phyloP scores from a whole-genome alignment of 1,140 invertebrate genomes.

The Drosophila nebulosa region DNA sequence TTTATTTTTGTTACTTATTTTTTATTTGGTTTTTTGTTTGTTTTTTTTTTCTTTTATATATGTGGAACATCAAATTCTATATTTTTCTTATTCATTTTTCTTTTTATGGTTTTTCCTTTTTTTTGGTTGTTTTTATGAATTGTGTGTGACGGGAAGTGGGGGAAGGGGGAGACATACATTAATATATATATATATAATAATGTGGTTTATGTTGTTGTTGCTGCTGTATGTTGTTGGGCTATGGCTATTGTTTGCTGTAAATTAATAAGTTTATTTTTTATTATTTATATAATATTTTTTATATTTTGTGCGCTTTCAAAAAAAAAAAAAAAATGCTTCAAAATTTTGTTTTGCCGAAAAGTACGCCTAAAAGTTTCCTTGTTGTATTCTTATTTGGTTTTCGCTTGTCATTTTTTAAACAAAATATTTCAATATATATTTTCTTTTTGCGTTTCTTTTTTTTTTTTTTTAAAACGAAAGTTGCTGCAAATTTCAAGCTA shows the following conservation, averaged over 20 bases:
- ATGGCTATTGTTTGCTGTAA: conserved; percentile 62
- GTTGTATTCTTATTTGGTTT: background rate
- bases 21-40: background rate
- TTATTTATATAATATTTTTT: conserved; percentile 3
- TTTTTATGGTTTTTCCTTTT: background rate
- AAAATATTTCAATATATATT: conserved; percentile 30
- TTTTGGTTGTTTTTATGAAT: conserved; percentile 2
- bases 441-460: conserved; percentile 32
- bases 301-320: conserved; percentile 49
- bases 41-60: conserved; percentile 26
- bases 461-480: conserved; percentile 58
- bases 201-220: conserved; percentile 19
- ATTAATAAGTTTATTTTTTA: conserved; percentile 17
- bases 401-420: conserved; percentile 21
- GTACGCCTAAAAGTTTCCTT: conserved; percentile 52
- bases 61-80: conserved; percentile 59
- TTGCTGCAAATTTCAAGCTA: conserved; percentile 15
- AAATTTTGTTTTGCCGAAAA: conserved; percentile 47
- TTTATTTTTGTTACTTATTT: background rate
- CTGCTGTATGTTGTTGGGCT: conserved; percentile 30
- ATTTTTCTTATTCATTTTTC: background rate
- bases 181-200: conserved; percentile 11
- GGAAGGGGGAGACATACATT: conserved; percentile 23
- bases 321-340: conserved; percentile 12
- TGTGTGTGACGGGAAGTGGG: background rate